Conservation (phyloP, 2,113 vertebrate species). For the Oreochromis aureus region DNA sequence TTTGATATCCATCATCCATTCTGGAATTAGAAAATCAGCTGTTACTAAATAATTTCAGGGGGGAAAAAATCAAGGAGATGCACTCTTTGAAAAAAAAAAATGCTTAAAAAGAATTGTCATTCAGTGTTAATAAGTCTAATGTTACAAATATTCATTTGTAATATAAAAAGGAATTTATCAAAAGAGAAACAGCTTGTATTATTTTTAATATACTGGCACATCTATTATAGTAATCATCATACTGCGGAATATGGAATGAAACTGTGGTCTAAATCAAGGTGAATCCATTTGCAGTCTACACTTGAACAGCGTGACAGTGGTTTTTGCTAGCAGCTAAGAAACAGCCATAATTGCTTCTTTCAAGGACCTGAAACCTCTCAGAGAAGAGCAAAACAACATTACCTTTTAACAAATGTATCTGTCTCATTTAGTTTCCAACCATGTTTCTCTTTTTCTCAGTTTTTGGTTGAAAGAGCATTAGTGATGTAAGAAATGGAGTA, state of each 20-base stretch:
- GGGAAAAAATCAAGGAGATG: background rate
- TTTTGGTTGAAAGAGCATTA: background rate
- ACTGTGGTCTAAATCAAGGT: background rate
- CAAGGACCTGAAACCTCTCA: slow-evolving; percentile 36
- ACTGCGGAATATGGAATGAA: background rate
- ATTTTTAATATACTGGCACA: background rate
- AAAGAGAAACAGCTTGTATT: background rate
- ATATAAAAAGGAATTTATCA: background rate
- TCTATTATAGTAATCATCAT: background rate
- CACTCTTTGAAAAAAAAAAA: background rate
- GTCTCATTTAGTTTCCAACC: background rate
- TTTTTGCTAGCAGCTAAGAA: slow-evolving; percentile 9
- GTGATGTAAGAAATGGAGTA: background rate
- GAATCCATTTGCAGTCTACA: slow-evolving; percentile 14
- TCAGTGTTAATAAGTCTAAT: background rate
- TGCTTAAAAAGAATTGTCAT: background rate
- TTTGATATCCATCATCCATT: background rate
- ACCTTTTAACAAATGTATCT: slow-evolving; percentile 33
- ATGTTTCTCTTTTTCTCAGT: background rate
- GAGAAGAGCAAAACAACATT: slow-evolving; percentile 34
- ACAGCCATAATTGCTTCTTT: slow-evolving; percentile 41
- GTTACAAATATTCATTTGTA: background rate
- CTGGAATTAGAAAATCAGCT: background rate
- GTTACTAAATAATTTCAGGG: background rate
- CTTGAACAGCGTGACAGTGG: background rate